Base-by-base conservation (phyloP, 2,797 vertebrate species). In the Pseudochaenichthys georgianus region DNA sequence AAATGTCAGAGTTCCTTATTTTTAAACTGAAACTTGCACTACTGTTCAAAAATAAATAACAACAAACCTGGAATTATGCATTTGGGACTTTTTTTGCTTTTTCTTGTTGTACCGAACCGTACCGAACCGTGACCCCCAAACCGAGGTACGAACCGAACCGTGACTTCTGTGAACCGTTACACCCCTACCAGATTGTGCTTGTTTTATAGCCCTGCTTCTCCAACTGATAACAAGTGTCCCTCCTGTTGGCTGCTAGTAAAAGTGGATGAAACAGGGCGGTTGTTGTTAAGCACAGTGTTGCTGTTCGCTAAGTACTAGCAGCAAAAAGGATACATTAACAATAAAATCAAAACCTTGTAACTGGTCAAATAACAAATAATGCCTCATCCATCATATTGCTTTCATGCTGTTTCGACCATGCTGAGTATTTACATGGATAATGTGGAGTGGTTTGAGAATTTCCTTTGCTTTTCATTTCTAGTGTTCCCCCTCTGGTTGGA, bases 301-400 rank as follows among this genome's bases (percentile, higher is more conserved):
- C 53, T 43, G 58, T 78, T 46, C 68, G 72, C 62, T 69, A 82
- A 76, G 86, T 76, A 77, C 51, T 61, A 12, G 5, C 52, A 23
- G 64, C 15, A 72, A 86, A 75, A 57, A 28, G 34, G 48, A 52
- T 16, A 42, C 16, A 72, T 74, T 68, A 51, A 48, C 17, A 62
- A 64, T 3, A 69, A 41, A 70, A 82, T 58, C n/a, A 71, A 48
- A 75, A 73, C 66, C 53, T 73, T 85, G 72, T 80, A 65, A 72
- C 50, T 11, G 54, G 59, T 83, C 62, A 66, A 69, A 82, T 57
- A 63, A 48, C 46, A 21, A 53, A 15, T 45, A 28, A 52, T 62
- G 42, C 47, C 23, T 64, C 60, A 70, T 82, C 62, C 66, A 81
- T 82, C 73, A 81, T 45, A 8, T 19, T 19, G 59, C 54, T 58